Evolutionary conservation across 2,797 vertebrate species (phyloP).

Genomic region (Tragelaphus eurycerus): DNA sequence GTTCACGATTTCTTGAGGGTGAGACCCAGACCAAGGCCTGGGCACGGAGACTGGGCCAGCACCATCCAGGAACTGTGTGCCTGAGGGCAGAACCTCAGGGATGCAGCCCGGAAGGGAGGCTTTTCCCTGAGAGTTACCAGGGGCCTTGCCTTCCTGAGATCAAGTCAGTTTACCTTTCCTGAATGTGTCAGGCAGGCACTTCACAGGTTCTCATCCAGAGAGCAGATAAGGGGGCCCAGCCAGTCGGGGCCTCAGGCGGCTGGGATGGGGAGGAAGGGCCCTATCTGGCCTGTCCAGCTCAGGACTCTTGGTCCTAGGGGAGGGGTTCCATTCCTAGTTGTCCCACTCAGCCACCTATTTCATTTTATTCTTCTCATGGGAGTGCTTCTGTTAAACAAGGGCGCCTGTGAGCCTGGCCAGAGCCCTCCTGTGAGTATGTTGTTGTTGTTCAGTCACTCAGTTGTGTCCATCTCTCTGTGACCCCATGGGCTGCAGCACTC

Average conservation of each 20-base stretch:
- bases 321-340: background rate
- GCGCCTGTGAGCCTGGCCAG: background rate
- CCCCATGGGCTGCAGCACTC: background rate
- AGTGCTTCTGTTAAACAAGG: background rate
- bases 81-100: background rate
- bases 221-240: background rate
- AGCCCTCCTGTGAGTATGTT: background rate
- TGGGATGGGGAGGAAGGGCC: background rate
- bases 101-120: rapidly evolving
- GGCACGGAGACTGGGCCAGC: background rate
- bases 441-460: background rate
- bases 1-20: background rate
- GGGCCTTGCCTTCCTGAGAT: too few species aligned
- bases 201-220: background rate
- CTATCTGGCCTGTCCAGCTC: background rate
- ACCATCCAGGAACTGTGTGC: background rate
- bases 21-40: too few species aligned
- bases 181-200: background rate
- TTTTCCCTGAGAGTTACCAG: background rate
- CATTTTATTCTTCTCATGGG: background rate
- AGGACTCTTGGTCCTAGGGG: background rate
- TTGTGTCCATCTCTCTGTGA: background rate
- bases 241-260: rapidly evolving
- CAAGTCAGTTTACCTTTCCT: background rate
- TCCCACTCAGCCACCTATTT: background rate